Conservation (phyloP, 2,888 invertebrate genomes). For the Pristionchus arcanus region DNA sequence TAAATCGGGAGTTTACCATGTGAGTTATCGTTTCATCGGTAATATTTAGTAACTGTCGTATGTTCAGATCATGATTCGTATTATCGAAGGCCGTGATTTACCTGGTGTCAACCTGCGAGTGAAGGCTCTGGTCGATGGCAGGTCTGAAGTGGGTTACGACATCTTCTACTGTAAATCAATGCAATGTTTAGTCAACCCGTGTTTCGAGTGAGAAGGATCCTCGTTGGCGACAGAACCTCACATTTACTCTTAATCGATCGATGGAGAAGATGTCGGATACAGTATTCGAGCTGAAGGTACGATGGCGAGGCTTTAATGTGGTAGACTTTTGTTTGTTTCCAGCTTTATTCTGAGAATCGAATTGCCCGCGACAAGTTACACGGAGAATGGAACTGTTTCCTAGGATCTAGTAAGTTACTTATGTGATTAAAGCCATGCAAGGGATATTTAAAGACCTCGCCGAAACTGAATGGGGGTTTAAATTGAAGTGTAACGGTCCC, state of each 20-base stretch:
- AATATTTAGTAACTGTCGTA: neutral
- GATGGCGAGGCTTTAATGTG: neutral
- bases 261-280: constrained; percentile 64
- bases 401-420: constrained; percentile 43
- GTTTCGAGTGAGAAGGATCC: constrained; percentile 65
- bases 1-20: constrained; percentile 65
- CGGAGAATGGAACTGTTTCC: constrained; percentile 53
- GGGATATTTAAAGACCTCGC: too few relatives aligned
- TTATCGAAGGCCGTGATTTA: constrained; percentile 68
- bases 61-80: constrained; percentile 61
- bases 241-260: constrained; percentile 55
- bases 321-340: neutral
- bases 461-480: neutral
- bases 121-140: constrained; percentile 40
- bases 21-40: constrained; percentile 50
- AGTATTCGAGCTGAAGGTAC: constrained; percentile 63
- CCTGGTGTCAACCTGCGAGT: constrained; percentile 54
- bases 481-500: too few relatives aligned
- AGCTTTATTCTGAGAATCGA: constrained; percentile 49
- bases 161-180: neutral
- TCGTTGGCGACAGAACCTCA: constrained; percentile 64
- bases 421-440: too few relatives aligned
- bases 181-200: constrained; percentile 60
- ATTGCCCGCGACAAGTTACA: constrained; percentile 36
- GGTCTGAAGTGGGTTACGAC: neutral